These are phyloP conservation scores for Eupsilia transversa DNA, from an alignment of 2,888 invertebrate species.

Conservation along the genomic window DNA sequence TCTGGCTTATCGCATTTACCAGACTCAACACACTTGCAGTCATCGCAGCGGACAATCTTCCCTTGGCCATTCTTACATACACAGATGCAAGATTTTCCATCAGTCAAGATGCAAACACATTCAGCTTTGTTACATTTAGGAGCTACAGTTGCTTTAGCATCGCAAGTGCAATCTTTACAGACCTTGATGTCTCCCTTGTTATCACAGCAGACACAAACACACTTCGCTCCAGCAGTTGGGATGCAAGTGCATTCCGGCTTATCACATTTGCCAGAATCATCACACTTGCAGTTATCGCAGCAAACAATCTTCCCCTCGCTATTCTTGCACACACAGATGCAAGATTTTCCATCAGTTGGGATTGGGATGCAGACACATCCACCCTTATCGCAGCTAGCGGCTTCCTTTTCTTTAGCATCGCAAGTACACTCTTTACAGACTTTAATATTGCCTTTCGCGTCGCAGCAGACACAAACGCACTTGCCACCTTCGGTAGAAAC, in stretches of 20 bases:
- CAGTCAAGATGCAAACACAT: not conserved
- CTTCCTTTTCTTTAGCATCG: not conserved
- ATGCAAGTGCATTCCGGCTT: constrained; percentile 62
- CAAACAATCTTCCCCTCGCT: constrained; percentile 28
- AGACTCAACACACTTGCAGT: constrained; percentile 24
- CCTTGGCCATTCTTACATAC: constrained; percentile 1
- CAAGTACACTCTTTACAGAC: constrained; percentile 65
- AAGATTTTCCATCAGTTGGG: constrained; percentile 55
- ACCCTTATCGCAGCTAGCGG: constrained; percentile 59
- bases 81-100: constrained; percentile 2
- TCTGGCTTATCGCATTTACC: too few relatives aligned
- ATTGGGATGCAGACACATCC: constrained; percentile 72
- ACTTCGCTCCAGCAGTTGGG: constrained; percentile 55
- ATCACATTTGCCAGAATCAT: constrained; percentile 30
- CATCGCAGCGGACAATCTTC: not conserved
- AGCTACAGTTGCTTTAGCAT: constrained; percentile 5
- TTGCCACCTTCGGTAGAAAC: constrained; percentile 50
- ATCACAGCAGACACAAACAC: constrained; percentile 67
- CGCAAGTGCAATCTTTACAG: constrained; percentile 65
- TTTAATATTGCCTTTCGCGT: constrained; percentile 46
- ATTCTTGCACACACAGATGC: constrained; percentile 56
- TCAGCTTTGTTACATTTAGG: constrained; percentile 28
- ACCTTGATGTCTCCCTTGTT: not conserved
- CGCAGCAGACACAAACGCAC: constrained; percentile 56
- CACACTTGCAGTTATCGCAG: constrained; percentile 55